Percentiles rank a stretch among this genome's conserved stretches.
These are phyloP conservation scores for Hydraecia micacea DNA, from an alignment of 2,888 invertebrate genomes.

Conservation along the genomic window DNA sequence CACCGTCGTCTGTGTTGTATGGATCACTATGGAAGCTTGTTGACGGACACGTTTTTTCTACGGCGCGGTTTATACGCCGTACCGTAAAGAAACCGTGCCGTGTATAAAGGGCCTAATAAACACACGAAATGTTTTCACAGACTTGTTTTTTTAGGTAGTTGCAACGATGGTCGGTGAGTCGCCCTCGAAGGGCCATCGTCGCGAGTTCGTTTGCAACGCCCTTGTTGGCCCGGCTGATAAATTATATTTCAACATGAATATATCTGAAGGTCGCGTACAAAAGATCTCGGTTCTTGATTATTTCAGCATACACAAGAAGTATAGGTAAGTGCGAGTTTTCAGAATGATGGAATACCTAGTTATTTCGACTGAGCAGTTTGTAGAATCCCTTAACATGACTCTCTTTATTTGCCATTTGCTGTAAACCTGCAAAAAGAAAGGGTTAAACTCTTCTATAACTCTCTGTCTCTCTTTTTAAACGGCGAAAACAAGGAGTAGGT, in stretches of 20 bases:
- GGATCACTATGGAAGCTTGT: too few species aligned
- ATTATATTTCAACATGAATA: constrained; percentile 70
- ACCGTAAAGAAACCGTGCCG: too few species aligned
- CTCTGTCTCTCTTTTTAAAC: not conserved
- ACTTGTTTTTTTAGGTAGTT: constrained; percentile 73
- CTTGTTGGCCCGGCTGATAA: constrained; percentile 71
- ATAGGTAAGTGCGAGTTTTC: constrained; percentile 69
- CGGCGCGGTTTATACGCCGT: not conserved
- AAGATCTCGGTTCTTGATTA: constrained; percentile 79
- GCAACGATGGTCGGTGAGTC: constrained; percentile 76
- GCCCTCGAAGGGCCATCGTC: constrained; percentile 65
- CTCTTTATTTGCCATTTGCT: not conserved
- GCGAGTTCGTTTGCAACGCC: constrained; percentile 81
- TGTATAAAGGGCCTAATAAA: not conserved
- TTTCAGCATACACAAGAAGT: constrained; percentile 75
- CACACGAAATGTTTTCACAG: not conserved
- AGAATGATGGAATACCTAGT: not conserved
- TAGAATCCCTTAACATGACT: not conserved
- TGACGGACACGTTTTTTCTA: too few species aligned
- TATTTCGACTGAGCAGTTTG: not conserved
- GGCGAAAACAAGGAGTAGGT: not conserved
- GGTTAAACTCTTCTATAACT: not conserved
- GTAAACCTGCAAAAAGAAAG: not conserved
- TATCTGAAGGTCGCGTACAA: constrained; percentile 59
- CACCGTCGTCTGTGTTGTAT: too few species aligned